phyloP scores from a whole-genome alignment of 2,888 invertebrate genomes.

The Lycocerus yunnanus region DNA sequence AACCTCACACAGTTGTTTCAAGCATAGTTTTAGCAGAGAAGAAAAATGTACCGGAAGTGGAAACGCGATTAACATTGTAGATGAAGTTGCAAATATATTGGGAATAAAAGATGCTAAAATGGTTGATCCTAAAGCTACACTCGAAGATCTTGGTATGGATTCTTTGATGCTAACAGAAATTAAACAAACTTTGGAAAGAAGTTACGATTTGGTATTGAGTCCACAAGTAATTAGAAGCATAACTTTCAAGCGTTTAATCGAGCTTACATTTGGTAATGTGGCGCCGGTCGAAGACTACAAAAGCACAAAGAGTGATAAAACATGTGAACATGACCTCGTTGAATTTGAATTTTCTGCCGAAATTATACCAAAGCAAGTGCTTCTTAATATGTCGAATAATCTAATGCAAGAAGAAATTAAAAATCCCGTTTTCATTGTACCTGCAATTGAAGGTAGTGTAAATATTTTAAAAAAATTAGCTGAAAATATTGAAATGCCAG shows the following conservation, averaged over 20 bases:
- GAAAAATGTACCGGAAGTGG: conserved; percentile 62
- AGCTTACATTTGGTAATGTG: conserved; percentile 56
- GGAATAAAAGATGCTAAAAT: conserved; percentile 86
- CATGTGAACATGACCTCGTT: conserved; percentile 59
- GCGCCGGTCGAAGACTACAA: conserved; percentile 37
- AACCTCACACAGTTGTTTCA: conserved; percentile 80
- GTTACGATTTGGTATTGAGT: conserved; percentile 87
- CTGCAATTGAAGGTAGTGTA: conserved; percentile 89
- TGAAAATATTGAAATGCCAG: conserved; percentile 71
- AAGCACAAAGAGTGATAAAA: conserved; percentile 40
- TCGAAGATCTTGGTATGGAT: conserved; percentile 97
- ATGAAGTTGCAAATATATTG: conserved; percentile 86
- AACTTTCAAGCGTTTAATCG: conserved; percentile 75
- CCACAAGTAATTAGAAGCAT: conserved; percentile 89
- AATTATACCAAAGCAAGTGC: conserved; percentile 74
- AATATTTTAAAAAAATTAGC: conserved; percentile 74
- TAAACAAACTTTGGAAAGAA: conserved; percentile 92
- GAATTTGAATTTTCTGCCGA: conserved; percentile 60
- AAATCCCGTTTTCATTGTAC: conserved; percentile 71
- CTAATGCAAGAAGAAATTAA: conserved; percentile 47
- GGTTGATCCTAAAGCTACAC: conserved; percentile 73
- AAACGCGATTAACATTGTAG: conserved; percentile 68
- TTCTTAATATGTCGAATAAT: conserved; percentile 71
- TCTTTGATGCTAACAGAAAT: conserved; percentile 99
- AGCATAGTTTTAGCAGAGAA: conserved; percentile 90